Evolutionary conservation across 1,140 invertebrate genomes (phyloP), one percentile per base, ranked within the genome.

Genomic region (Delia radicum): DNA sequence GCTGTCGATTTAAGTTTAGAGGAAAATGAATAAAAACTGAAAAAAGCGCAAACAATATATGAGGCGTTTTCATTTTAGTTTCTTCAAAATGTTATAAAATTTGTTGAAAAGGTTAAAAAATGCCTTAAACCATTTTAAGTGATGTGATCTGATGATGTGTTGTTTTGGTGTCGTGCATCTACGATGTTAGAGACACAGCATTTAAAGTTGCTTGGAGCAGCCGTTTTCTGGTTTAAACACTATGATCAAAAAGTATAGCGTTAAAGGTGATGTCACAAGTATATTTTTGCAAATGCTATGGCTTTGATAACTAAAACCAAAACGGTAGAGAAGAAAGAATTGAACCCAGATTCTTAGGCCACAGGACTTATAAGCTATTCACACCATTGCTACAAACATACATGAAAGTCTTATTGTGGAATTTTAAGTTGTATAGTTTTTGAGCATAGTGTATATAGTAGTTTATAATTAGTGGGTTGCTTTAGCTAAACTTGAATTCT

Each of bases 1-100:
- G 29, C 31, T 69, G 48, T 55, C 48, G 48, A 55, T 55, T 55
- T 55, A 5, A 21, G 48, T 55, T 6, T n/a, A n/a, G n/a, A n/a
- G 6, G 10, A 55, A 21, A 55, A 48, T 48, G 31, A 33, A 33
- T 5, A 33, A 33, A 33, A 33, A n/a, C 12, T 48, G 42, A 55
- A 55, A 55, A 55, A 55, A n/a, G 48, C 48, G 48, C 48, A 55
- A 55, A n/a, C n/a, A n/a, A n/a, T n/a, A n/a, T n/a, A n/a, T n/a
- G n/a, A 55, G 48, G 48, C 48, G 48, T 55, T 8, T 21, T 21
- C 48, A 18, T 55, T 55, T 55, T 18, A n/a, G 18, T 24, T 55
- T 0, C n/a, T 55, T 55, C n/a, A 24, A 24, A 37, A 37, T 2
- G 13, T 10, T 37, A 33, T 33, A 55, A n/a, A 42, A 42, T 15